Evolutionary conservation across 2,113 vertebrate genomes (phyloP).

Genomic region (Oceanodroma tethys): DNA sequence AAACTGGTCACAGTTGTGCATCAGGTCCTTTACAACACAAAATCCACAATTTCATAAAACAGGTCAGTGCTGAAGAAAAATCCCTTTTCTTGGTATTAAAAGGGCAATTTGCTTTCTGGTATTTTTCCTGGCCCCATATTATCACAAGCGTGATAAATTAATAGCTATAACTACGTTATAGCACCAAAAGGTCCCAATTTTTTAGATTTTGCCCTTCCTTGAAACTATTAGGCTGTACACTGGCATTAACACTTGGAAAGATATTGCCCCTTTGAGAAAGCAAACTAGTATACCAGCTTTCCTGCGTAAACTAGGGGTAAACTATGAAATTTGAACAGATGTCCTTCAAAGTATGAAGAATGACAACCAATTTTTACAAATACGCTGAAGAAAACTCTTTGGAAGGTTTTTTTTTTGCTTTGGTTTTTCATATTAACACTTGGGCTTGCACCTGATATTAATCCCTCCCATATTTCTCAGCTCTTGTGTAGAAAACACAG

Average conservation of each 20-base stretch:
- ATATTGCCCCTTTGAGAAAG: constrained; percentile 26
- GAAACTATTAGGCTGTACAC: constrained; percentile 35
- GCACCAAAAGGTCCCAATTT: background rate
- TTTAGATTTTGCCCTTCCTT: constrained; percentile 45
- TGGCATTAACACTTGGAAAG: constrained; percentile 6
- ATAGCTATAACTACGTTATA: background rate
- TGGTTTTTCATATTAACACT: background rate
- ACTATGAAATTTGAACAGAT: background rate
- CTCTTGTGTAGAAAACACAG: background rate
- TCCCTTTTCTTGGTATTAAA: background rate
- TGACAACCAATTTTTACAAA: background rate
- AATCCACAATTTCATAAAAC: background rate
- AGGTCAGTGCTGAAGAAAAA: background rate
- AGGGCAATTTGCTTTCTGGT: background rate
- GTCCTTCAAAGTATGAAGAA: background rate
- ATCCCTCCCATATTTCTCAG: constrained; percentile 13
- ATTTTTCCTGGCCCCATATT: background rate
- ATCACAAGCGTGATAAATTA: background rate
- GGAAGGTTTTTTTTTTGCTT: background rate
- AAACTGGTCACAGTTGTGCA: background rate
- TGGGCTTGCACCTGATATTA: background rate
- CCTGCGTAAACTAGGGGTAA: constrained; percentile 25
- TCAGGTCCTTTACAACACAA: background rate
- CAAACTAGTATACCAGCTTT: background rate
- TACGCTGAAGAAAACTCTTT: background rate